phyloP scores from a whole-genome alignment of 2,797 vertebrate genomes.

The Peromyscus eremicus region DNA sequence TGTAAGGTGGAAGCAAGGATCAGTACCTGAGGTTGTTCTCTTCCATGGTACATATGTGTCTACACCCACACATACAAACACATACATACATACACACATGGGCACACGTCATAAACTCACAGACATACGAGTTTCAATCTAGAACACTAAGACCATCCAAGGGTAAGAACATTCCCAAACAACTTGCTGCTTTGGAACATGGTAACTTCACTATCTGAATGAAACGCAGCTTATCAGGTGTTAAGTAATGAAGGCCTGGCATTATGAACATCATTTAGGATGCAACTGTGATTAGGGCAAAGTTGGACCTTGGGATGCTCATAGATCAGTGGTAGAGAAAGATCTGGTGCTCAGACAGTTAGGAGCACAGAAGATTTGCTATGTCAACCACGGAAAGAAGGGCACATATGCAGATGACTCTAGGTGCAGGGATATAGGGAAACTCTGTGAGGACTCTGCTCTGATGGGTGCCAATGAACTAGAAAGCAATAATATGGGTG shows the following conservation, averaged over 20 bases:
- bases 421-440: not conserved
- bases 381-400: not conserved
- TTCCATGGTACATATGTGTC: not conserved
- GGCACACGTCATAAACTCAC: not conserved
- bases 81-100: not conserved
- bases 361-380: not conserved
- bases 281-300: not conserved
- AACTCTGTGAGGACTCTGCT: not conserved
- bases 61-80: not conserved
- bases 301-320: not conserved
- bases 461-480: not conserved
- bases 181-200: not conserved
- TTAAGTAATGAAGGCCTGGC: not conserved
- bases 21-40: not conserved
- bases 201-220: not conserved
- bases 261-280: not conserved
- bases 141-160: slow-evolving; percentile 12
- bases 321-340: not conserved
- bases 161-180: slow-evolving; percentile 21
- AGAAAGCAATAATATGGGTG: not conserved
- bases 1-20: not conserved
- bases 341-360: not conserved
- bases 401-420: not conserved
- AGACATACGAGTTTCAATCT: not conserved
- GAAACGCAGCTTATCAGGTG: not conserved